A percentile compares a stretch with the other conserved stretches of the same genome.
Conservation (phyloP, 1,140 invertebrate genomes). For the Holcopasites calliopsidis region DNA sequence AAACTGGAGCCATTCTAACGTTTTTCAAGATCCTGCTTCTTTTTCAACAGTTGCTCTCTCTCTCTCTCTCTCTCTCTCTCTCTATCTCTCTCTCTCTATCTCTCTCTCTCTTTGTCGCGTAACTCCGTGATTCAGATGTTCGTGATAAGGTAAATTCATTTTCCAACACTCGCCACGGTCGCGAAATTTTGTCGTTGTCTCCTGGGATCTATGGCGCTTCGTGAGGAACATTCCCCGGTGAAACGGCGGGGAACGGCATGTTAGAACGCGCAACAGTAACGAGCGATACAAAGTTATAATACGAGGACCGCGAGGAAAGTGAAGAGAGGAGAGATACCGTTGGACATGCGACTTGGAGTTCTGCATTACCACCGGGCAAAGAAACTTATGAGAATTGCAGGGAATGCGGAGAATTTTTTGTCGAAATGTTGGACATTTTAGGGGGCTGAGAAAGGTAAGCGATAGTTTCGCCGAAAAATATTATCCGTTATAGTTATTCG, state of each 20-base stretch:
- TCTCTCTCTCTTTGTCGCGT: not conserved
- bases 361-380: not conserved
- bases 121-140: conserved; percentile 28
- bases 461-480: no score
- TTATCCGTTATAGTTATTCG: no score
- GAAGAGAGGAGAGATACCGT: not conserved
- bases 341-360: not conserved
- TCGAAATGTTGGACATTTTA: no score
- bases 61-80: not conserved
- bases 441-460: no score
- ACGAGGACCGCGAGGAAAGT: no score
- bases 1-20: conserved; percentile 5
- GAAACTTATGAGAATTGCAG: no score
- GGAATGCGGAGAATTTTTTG: no score
- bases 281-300: not conserved
- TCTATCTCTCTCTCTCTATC: not conserved
- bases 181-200: not conserved
- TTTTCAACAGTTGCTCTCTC: conserved; percentile 6
- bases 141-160: conserved; percentile 49
- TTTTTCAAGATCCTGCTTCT: conserved; percentile 29
- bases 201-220: not conserved
- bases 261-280: not conserved
- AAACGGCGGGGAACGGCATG: not conserved
- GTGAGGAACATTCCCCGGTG: no score
- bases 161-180: conserved; percentile 44